Base-by-base conservation (phyloP, 1,140 invertebrate genomes). In the Drosophila sturtevanti region DNA sequence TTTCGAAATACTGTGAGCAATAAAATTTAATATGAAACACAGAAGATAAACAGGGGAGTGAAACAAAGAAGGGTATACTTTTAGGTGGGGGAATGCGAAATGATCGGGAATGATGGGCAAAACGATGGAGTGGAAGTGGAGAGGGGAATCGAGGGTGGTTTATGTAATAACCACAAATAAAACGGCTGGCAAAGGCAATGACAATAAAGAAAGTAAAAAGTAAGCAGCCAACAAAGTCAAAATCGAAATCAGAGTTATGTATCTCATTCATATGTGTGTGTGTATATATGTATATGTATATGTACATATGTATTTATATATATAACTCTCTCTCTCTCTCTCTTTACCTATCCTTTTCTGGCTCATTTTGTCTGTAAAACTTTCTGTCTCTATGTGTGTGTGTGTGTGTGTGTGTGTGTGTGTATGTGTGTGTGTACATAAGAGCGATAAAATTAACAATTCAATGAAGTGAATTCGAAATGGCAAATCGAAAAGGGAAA, bases 381-480 rank as follows among this genome's bases (percentile, higher is more conserved):
- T 52, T 38, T 66, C 24, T 31, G 27, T 31, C 5, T 31, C 27
- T 38, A 54, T 64, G 41, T 21, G 55, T 37, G 41, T 35, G 55
- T 27, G 41, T 16, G 37, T 52, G 48, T 38, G 54, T 64, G 41
- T 27, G 54, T 35, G 38, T 34, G 61, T 24, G 38, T 14, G 35
- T 51, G 44, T 60, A 22, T 54, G 41, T 64, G 18, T 72, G 44
- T 24, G 60, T 63, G 54, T 58, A 56, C 35, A 58, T 51, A 55
- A 18, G 54, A 38, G 68, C 81, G 56, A 86, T 86, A 81, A 87
- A 86, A 86, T 87, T 81, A 86, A 87, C 78, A 87, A 87, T 86
- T 86, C 82, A 86, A 81, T 86, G 82, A 86, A 86, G 78, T 86
- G 78, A 86, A 86, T 87, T 81, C 74, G 74, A 85, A 85, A 85